These are phyloP conservation scores for Strigamia transsilvanica DNA, from an alignment of 2,888 invertebrate genomes.

Conservation along the genomic window DNA sequence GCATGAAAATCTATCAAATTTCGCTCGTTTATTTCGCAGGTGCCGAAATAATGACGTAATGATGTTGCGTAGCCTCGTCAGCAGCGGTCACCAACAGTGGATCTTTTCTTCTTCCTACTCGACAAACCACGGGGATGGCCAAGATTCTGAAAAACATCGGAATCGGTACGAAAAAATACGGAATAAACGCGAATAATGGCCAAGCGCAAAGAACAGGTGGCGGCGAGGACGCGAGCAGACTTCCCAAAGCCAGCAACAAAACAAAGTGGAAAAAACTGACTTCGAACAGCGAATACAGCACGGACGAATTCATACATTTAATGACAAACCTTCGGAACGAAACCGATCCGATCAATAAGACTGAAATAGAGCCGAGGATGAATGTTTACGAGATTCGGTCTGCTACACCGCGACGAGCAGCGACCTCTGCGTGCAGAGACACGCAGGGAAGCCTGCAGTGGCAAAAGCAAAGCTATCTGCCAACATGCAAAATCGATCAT, in stretches of 20 bases:
- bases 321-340: background rate
- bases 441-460: conserved; percentile 31
- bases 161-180: conserved; percentile 15
- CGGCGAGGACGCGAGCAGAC: background rate
- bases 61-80: background rate
- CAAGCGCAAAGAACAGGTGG: background rate
- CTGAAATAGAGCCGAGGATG: background rate
- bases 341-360: background rate
- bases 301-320: background rate
- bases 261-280: background rate
- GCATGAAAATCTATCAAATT: no score
- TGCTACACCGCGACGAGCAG: background rate
- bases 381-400: conserved; percentile 12
- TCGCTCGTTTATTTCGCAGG: background rate
- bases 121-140: background rate
- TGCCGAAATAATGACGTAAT: background rate
- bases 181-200: background rate
- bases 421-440: conserved; percentile 19
- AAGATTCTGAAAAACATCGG: conserved; percentile 19
- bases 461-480: background rate
- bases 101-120: background rate
- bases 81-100: background rate
- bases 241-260: background rate
- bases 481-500: conserved; percentile 12
- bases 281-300: background rate